These are phyloP conservation scores for Hedychridium roseum DNA, from an alignment of 2,888 invertebrate species.

Conservation along the genomic window DNA sequence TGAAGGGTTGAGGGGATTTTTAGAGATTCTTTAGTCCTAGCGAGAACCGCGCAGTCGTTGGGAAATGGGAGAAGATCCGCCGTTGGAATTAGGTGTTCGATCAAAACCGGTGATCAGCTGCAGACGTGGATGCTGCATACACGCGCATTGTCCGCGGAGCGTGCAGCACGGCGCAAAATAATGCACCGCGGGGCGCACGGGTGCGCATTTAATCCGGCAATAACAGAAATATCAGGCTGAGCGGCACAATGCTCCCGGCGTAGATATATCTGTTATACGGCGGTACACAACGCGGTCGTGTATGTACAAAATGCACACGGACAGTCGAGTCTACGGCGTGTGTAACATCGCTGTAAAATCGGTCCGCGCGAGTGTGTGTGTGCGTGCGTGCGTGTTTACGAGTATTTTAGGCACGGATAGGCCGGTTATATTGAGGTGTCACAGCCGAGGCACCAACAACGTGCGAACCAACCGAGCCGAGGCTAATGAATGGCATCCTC, in stretches of 20 bases:
- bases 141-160: too few species aligned
- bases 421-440: constrained; percentile 60
- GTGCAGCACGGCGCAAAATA: too few species aligned
- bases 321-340: constrained; percentile 4
- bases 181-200: constrained; percentile 43
- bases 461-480: constrained; percentile 62
- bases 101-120: too few species aligned
- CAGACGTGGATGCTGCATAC: too few species aligned
- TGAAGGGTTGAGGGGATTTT: too few species aligned
- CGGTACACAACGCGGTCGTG: constrained; percentile 21
- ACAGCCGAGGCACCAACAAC: constrained; percentile 59
- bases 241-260: constrained; percentile 45
- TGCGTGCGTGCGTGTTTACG: background rate
- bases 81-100: too few species aligned
- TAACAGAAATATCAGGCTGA: constrained; percentile 53
- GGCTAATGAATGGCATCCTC: constrained; percentile 62
- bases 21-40: too few species aligned
- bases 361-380: too few species aligned
- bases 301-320: background rate
- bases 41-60: too few species aligned
- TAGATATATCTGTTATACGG: constrained; percentile 45
- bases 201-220: constrained; percentile 51
- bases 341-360: too few species aligned
- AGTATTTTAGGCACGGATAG: constrained; percentile 14
- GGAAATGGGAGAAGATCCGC: too few species aligned